phyloP scores from a whole-genome alignment of 2,888 invertebrate species.

The Yponomeuta malinellus region DNA sequence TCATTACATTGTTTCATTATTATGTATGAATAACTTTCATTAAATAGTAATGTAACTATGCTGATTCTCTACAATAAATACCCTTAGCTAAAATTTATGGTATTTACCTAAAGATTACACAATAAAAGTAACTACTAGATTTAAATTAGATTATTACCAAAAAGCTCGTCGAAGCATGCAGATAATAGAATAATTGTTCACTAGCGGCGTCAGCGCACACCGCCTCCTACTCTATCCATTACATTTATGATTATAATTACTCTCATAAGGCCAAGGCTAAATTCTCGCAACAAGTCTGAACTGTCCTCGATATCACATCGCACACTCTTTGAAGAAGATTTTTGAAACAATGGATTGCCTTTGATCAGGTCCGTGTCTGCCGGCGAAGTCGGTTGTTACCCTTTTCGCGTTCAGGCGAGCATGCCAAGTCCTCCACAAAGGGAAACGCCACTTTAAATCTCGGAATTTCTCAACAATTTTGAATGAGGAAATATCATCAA shows the following conservation, averaged over 20 bases:
- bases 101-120: conserved; percentile 70
- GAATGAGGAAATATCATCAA: conserved; percentile 33
- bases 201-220: conserved; percentile 63
- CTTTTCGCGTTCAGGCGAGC: not conserved
- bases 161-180: conserved; percentile 77
- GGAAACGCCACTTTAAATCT: conserved; percentile 11
- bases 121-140: conserved; percentile 71
- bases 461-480: conserved; percentile 9
- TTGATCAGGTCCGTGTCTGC: conserved; percentile 4
- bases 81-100: conserved; percentile 67
- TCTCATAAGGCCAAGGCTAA: conserved; percentile 77
- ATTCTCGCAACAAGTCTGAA: conserved; percentile 70
- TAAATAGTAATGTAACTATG: conserved; percentile 69
- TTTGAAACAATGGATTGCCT: conserved; percentile 8
- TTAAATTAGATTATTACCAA: conserved; percentile 74
- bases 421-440: conserved; percentile 9
- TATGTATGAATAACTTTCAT: conserved; percentile 68
- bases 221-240: conserved; percentile 54
- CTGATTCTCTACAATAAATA: conserved; percentile 72
- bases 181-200: conserved; percentile 69
- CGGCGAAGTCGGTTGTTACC: not conserved
- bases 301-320: conserved; percentile 4
- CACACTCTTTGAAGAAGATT: conserved; percentile 5
- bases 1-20: conserved; percentile 67
- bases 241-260: conserved; percentile 69